phyloP scores from a whole-genome alignment of 1,140 invertebrate species.

The Drosophila erecta region DNA sequence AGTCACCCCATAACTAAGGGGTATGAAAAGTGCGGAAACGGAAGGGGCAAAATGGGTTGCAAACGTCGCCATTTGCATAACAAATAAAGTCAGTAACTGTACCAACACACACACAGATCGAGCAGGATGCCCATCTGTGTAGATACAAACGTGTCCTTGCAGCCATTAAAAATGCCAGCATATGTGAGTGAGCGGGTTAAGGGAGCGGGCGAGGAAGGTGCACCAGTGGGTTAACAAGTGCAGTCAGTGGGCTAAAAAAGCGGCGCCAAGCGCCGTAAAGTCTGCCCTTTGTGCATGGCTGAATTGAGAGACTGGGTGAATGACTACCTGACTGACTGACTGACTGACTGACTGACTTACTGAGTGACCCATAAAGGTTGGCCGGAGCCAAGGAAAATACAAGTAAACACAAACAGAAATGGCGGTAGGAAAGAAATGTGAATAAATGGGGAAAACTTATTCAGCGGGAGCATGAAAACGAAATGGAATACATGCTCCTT shows the following conservation, averaged over 20 bases:
- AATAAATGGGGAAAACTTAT: slow-evolving; percentile 17
- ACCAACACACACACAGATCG: slow-evolving; percentile 44
- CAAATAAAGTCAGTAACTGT: slow-evolving; percentile 79
- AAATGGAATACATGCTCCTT: slow-evolving; percentile 33
- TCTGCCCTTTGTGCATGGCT: slow-evolving; percentile 55
- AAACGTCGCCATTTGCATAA: slow-evolving; percentile 79
- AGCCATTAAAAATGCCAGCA: slow-evolving; percentile 77
- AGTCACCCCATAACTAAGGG: slow-evolving; percentile 14
- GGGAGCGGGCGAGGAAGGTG: slow-evolving; percentile 20
- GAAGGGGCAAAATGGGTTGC: slow-evolving; percentile 36
- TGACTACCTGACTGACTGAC: slow-evolving; percentile 7
- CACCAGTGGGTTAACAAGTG: slow-evolving; percentile 54
- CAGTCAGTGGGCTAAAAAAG: slow-evolving; percentile 61
- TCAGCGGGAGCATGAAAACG: slow-evolving; percentile 22
- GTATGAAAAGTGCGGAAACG: slow-evolving; percentile 25
- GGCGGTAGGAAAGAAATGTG: slow-evolving; percentile 1
- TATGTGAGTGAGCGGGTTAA: slow-evolving; percentile 25
- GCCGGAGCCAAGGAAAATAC: slow-evolving; percentile 25
- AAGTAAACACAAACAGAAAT: slow-evolving; percentile 23
- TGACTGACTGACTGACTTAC: slow-evolving; percentile 4
- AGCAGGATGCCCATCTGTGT: slow-evolving; percentile 19
- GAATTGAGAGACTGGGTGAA: slow-evolving; percentile 14
- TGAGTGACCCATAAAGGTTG: slow-evolving; percentile 57
- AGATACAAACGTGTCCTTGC: slow-evolving; percentile 66
- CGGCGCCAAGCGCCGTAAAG: slow-evolving; percentile 41